phyloP scores from a whole-genome alignment of 2,113 vertebrate genomes.

The Saccopteryx leptura region DNA sequence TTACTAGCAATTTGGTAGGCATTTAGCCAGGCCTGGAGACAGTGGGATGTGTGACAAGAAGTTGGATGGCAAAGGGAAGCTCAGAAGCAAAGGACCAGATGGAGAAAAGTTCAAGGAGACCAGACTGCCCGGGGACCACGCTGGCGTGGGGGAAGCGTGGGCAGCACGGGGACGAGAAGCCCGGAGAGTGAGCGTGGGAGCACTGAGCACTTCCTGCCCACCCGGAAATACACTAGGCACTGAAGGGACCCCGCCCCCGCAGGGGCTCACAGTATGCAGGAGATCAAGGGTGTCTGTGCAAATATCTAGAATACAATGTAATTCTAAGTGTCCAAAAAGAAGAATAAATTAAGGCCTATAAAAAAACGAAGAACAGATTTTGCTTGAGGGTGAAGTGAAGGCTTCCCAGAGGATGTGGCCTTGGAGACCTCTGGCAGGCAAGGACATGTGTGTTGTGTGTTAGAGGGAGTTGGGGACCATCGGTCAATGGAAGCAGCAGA shows the following conservation, averaged over 20 bases:
- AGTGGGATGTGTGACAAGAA: not conserved
- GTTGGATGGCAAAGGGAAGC: not conserved
- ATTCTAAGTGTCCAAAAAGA: not conserved
- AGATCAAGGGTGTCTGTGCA: not conserved
- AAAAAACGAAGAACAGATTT: not conserved
- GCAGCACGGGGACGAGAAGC: not conserved
- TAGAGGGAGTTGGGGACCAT: not conserved
- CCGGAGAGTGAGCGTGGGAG: not conserved
- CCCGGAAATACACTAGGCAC: not conserved
- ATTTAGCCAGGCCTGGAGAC: not conserved
- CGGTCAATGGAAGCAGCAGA: fast-evolving
- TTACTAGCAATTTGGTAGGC: not conserved
- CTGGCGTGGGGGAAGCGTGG: not conserved
- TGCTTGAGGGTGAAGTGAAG: not conserved
- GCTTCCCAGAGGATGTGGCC: not conserved
- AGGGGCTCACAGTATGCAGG: not conserved
- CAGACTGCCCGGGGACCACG: not conserved
- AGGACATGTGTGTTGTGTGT: not conserved
- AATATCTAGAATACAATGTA: not conserved
- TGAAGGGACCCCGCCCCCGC: fast-evolving
- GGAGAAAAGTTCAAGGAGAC: not conserved
- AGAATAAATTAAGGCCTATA: not conserved
- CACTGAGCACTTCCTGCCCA: not conserved
- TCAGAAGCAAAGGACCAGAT: not conserved
- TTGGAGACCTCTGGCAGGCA: not conserved